Evolutionary conservation across 2,797 vertebrate genomes (phyloP), one percentile per base, ranked within the genome.

Genomic region (Spinibarbus caldwelli): DNA sequence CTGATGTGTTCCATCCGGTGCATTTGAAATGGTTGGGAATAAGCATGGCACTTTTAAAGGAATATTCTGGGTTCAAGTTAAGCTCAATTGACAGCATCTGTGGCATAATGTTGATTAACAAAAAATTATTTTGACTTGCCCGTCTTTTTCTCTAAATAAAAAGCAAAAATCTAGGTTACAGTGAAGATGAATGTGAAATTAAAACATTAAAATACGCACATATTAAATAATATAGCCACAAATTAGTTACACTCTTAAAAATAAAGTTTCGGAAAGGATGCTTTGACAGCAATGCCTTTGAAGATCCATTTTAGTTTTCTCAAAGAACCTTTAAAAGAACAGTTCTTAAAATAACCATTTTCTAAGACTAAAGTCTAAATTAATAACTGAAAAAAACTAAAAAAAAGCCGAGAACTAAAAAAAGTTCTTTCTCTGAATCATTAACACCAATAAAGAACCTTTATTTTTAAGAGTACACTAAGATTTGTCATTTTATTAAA

Each of bases 1-100:
- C 92, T 95, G 93, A 96, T 94, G 91, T 92, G 90, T 94, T 91
- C 91, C 93, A 93, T 93, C 94, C 84, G 31, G 93, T 81, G 82
- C 91, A 87, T 87, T 68, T 70, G 86, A 90, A 80, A 11, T 66
- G 85, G 2, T 86, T 89, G 90, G 91, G 23, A 49, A 76, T 23
- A 64, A 6, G 26, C n/a, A 75, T 19, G 26, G 66, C 62, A 6
- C 29, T 78, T 78, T 36, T 23, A 12, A 11, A 62, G 36, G 36
- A 59, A 57, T 49, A 80, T 49, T 80, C 78, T 23, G 15, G 31
- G 43, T 47, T 66, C n/a, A 66, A 45, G 7, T 62, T 19, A 43
- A 54, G 34, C 34, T 38, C 49, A 77, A 2, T 10, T 4, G 0
- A 15, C 14, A 38, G 23, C 52, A 26, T 34, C 23, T 38, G 3